Evolutionary conservation across 2,113 vertebrate genomes (phyloP), one percentile per base, ranked within the genome.

Genomic region (Glareola pratincola): DNA sequence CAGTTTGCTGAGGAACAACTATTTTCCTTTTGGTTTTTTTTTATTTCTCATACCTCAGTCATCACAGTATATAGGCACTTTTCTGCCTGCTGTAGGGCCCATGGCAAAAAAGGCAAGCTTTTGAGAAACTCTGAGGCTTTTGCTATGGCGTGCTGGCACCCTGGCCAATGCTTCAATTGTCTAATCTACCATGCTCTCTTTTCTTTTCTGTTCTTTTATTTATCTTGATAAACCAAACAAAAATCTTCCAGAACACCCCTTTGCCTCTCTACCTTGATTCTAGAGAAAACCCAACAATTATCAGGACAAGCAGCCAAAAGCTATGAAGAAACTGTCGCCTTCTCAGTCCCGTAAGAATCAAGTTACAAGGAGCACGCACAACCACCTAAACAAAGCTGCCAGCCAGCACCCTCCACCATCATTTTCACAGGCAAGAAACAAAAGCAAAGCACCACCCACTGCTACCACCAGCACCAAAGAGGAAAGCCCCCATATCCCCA

Each of bases 391-490:
- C 90, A 91, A 93, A 97, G 88, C 80, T 63, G 18, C 30, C 66
- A 91, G 59, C 51, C 79, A 89, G 85, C 68, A 76, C 79, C 95
- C 94, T 90, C 62, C 93, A 93, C 95, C 96, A 37, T 50, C 24
- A 63, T 88, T 92, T 91, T 50, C 67, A 50, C 1, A 5, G 39
- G 56, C 78, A 87, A 88, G 90, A 86, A 89, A 29, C 82, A 81
- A 94, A 95, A 95, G 96, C 80, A 74, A 93, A 94, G 94, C 60
- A 94, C n/a, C 66, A 82, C 29, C 37, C 26, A 56, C 41, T 72
- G 36, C 92, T 78, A 56, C 36, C 90, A 96, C 71, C 74, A 88
- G 30, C 56, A 48, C 66, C 77, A 80, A 93, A 87, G 32, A 91
- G 34, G 43, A 85, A 96, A 97, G 71, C 11, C 36, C 77, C 37